Conservation (phyloP, 2,113 vertebrate genomes). For the Ammodytes marinus region DNA sequence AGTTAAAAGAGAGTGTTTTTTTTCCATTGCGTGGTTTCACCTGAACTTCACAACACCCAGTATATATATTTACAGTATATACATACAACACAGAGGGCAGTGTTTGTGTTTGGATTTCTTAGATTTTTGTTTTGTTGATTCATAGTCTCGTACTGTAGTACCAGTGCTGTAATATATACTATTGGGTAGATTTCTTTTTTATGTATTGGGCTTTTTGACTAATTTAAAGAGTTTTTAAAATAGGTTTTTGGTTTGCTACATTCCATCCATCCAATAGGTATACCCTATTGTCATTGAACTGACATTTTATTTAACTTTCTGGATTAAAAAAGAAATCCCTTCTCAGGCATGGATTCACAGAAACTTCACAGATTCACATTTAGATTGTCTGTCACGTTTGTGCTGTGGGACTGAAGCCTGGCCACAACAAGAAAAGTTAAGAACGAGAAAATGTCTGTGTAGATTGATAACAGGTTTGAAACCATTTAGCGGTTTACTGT, state of each 20-base stretch:
- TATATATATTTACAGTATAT: not conserved
- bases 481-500: slow-evolving; percentile 2
- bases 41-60: not conserved
- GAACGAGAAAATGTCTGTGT: slow-evolving; percentile 13
- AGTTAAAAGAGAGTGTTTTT: not conserved
- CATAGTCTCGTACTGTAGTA: slow-evolving; percentile 37
- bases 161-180: slow-evolving; percentile 13
- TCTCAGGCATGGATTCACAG: slow-evolving; percentile 17
- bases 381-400: slow-evolving; percentile 7
- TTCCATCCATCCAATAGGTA: not conserved
- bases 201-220: slow-evolving; percentile 15
- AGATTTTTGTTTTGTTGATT: slow-evolving; percentile 8
- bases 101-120: slow-evolving; percentile 37
- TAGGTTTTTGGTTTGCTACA: slow-evolving; percentile 19
- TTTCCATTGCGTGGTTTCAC: slow-evolving; percentile 5
- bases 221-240: slow-evolving; percentile 13
- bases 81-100: slow-evolving; percentile 18
- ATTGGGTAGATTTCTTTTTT: slow-evolving; percentile 2
- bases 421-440: slow-evolving; percentile 25
- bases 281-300: not conserved
- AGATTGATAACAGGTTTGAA: slow-evolving; percentile 27
- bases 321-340: slow-evolving; percentile 4
- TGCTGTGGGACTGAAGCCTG: slow-evolving; percentile 17
- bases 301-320: slow-evolving; percentile 6
- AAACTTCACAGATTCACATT: not conserved